Base-by-base conservation (phyloP, 2,113 vertebrate species). In the Meriones unguiculatus region DNA sequence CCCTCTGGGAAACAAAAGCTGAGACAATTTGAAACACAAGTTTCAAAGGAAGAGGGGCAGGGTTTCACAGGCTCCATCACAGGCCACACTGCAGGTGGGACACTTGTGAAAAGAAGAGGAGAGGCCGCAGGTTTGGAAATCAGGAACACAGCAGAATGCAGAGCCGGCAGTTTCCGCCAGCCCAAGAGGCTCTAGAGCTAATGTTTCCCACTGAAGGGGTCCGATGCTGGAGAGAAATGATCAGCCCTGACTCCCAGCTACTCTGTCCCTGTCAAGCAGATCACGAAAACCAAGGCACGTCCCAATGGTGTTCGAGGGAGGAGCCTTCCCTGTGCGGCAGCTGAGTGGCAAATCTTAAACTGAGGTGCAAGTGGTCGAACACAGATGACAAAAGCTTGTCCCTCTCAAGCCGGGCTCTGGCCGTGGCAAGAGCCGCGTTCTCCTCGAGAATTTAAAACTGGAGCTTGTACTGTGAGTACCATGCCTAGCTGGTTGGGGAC, bases 381-480 rank as follows among this genome's bases (percentile, higher is more conserved):
- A 50, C 32, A 24, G 18, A 30, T 2, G 41, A 73, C 24, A 78
- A 78, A n/a, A 35, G 32, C 22, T 20, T 87, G 20, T 78, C 87
- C 65, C 2, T 65, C 65, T 90, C n/a, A 38, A 24, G 86, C 25
- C 32, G 41, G 86, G 86, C 25, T 52, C 70, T 64, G 30, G 81
- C 13, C 38, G 18, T 24, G 15, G 86, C 38, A n/a, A 20, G 69
- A 57, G 8, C 0, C 7, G 10, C 30, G 57, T 52, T 64, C 76
- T 92, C 46, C 57, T 65, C 59, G 65, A 92, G 82, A 92, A 94
- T 67, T 94, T 69, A 67, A 62, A 96, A 73, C 81, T 28, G 70
- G 70, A 94, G 67, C 54, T 69, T 32, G 5, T 72, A 25, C 25
- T 89, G 57, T 5, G 20, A 70, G 46, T 70, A 24, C 64, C 84